Evolutionary conservation across 2,113 vertebrate genomes (phyloP), one percentile per base, ranked within the genome.

Genomic region (Sinocyclocheilus anshuiensis): DNA sequence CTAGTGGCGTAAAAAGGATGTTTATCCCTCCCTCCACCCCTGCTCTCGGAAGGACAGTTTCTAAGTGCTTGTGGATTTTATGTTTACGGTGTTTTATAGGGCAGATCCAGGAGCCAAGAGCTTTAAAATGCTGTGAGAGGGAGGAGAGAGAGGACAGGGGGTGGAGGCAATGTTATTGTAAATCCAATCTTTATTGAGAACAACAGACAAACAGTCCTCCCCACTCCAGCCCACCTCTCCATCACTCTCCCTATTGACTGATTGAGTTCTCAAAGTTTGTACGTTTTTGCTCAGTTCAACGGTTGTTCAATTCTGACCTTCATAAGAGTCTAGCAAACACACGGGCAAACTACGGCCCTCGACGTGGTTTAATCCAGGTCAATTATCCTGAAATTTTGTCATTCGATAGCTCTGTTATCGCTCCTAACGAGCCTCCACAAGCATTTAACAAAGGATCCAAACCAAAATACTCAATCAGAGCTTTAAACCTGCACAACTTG

Each of bases 61-160:
- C 92, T 95, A 95, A 95, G 95, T 95, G 95, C 94, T 94, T 94
- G 93, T 94, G 95, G 93, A 94, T 94, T 95, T 95, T 95, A 95
- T 94, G 94, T 94, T 94, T 93, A 92, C 90, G 91, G 92, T 95
- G 94, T 95, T 95, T 95, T 95, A 95, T 95, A 90, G 94, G 89
- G 92, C 89, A 91, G 90, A 79, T 90, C 89, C 92, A 90, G 89
- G 90, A 95, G 94, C 94, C 94, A 95, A 94, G 88, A 89, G 94
- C 93, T 91, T 93, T 95, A 94, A 95, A 94, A 92, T 91, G 94
- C 87, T 89, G 89, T 91, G 87, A 89, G 90, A 92, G 91, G 90
- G 93, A 92, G 87, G 89, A 88, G 87, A 76, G 83, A 83, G 89
- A 74, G 86, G 86, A 86, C 83, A 86, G 85, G 87, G 85, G 88